Conservation (phyloP, 1,140 invertebrate species). For the Cherax destructor region DNA sequence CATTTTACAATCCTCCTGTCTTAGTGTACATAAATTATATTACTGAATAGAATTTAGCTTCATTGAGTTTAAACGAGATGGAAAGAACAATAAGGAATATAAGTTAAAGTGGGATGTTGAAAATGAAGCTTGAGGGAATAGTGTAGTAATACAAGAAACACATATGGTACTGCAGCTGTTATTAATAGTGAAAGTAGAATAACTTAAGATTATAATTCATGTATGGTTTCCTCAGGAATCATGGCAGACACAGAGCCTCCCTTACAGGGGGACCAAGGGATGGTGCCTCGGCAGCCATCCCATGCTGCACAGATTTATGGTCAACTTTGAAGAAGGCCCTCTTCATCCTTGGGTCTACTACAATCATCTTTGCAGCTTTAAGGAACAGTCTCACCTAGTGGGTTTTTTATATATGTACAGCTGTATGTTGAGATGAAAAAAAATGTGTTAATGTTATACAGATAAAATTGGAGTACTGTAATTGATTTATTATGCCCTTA, state of each 20-base stretch:
- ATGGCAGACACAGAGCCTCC: slow-evolving; percentile 44
- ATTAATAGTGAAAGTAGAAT: too few relatives aligned
- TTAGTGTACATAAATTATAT: too few relatives aligned
- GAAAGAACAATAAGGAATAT: too few relatives aligned
- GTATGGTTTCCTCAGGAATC: neutral
- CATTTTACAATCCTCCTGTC: too few relatives aligned
- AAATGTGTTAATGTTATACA: neutral
- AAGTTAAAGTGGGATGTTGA: too few relatives aligned
- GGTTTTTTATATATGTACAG: slow-evolving; percentile 72
- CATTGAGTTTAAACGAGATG: too few relatives aligned
- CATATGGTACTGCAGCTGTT: too few relatives aligned
- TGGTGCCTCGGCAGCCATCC: slow-evolving; percentile 44
- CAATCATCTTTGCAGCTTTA: slow-evolving; percentile 86
- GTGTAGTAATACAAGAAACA: too few relatives aligned
- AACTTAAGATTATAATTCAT: too few relatives aligned
- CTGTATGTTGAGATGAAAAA: neutral
- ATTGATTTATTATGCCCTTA: too few relatives aligned
- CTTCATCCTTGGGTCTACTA: slow-evolving; percentile 84
- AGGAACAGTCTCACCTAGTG: slow-evolving; percentile 90
- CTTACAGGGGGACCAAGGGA: slow-evolving; percentile 55
- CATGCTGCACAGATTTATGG: slow-evolving; percentile 44
- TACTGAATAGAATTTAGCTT: too few relatives aligned
- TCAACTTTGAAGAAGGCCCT: slow-evolving; percentile 69
- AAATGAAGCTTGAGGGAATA: too few relatives aligned
- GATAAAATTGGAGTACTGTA: neutral